Base-by-base conservation (phyloP, 2,888 invertebrate genomes). In the Seira sanloemensis region DNA sequence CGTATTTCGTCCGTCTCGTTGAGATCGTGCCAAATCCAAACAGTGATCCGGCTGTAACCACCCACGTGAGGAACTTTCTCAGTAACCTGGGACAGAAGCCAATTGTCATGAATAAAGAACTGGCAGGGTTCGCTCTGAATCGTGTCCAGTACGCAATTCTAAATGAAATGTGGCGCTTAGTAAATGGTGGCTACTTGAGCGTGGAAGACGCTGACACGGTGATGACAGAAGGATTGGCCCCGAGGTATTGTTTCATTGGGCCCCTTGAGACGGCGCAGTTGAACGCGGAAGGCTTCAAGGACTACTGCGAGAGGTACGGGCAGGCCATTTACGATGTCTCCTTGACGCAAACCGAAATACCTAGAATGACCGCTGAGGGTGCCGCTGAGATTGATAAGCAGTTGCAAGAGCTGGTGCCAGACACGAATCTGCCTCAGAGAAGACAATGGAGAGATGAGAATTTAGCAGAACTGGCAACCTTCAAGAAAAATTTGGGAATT, bases 1-100 rank as follows among this genome's bases (percentile, higher is more conserved):
- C 98, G 0, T 98, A 98, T 91, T 98, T 97, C 91, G 97, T 98
- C 24, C 97, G 98, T 0, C 92, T 98, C 66, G 97, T 98, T 0
- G 98, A 99, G 92, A 93, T 99, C 16, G 96, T 98, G 0, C 98
- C 98, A 0, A 96, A 98, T 0, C 96, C 97, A 2, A 98, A 97
- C 97, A 98, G 98, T 0, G 94, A 95, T 74, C 93, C 94, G 0
- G 95, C 95, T 86, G 94, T 97, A 9, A 93, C 95, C 0, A 92
- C 92, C 67, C 94, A 94, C 91, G 96, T 97, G 0, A 94, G 95
- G 76, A 94, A 93, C 65, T 92, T 95, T 27, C 96, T 98, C 96
- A 92, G 94, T 76, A 95, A 96, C 91, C 96, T 98, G 78, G 98
- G 98, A 0, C 98, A 98, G 91, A 95, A 94, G 76, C 98, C 98